phyloP scores from a whole-genome alignment of 2,797 vertebrate species.

The Loriculus beryllinus region DNA sequence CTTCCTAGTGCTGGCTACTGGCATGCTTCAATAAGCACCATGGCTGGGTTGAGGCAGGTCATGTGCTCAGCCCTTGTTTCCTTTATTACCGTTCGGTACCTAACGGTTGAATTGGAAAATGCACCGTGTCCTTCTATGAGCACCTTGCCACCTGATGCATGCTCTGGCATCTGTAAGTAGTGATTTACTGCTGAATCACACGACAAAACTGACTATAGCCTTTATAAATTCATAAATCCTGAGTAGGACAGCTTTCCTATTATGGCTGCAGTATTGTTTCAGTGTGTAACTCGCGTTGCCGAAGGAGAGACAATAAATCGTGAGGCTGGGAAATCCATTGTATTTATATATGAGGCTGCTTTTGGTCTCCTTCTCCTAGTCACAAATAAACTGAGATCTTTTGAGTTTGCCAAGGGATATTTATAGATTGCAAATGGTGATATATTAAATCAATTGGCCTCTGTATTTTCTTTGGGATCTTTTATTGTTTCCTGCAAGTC shows the following conservation, averaged over 20 bases:
- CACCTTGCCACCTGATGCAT: not conserved
- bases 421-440: conserved; percentile 44
- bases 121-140: accelerated
- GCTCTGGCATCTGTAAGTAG: not conserved
- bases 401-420: conserved; percentile 13
- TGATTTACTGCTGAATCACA: conserved; percentile 33
- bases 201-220: conserved; percentile 4
- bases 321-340: conserved; percentile 17
- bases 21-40: not conserved
- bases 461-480: not conserved
- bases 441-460: conserved; percentile 18
- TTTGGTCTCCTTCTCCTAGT: conserved; percentile 33
- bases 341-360: conserved; percentile 37
- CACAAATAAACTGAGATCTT: conserved; percentile 40
- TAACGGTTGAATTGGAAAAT: not conserved
- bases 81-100: not conserved
- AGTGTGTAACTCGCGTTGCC: not conserved
- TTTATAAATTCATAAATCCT: conserved; percentile 58
- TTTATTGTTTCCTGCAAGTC: conserved; percentile 17
- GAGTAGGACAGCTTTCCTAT: conserved; percentile 39
- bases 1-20: not conserved
- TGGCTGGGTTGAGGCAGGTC: not conserved
- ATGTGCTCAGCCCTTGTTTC: not conserved
- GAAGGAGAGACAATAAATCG: conserved; percentile 45
- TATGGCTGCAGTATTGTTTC: conserved; percentile 45